These are phyloP conservation scores for Tragelaphus buxtoni DNA, from an alignment of 2,113 vertebrate species.

Conservation along the genomic window DNA sequence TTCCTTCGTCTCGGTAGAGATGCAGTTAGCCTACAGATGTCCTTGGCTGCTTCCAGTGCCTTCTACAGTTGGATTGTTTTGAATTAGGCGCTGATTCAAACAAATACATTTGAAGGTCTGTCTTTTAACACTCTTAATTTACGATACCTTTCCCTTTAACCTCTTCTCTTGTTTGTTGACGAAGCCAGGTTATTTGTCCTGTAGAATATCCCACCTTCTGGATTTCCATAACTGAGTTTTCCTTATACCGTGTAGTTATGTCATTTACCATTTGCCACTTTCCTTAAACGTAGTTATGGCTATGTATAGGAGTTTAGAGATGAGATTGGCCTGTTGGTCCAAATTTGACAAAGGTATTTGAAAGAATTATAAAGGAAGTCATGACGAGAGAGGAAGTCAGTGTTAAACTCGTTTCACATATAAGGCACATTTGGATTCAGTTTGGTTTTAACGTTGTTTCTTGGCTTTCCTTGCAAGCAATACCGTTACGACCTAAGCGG, in stretches of 20 bases:
- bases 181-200: neutral
- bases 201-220: neutral
- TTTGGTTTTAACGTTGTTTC: neutral
- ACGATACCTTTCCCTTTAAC: neutral
- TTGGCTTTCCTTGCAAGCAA: neutral
- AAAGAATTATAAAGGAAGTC: neutral
- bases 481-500: conserved; percentile 14
- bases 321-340: neutral
- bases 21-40: neutral
- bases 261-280: neutral
- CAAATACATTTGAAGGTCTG: neutral
- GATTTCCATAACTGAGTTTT: neutral
- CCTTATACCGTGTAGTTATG: neutral
- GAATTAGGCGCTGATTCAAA: neutral
- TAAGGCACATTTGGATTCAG: neutral
- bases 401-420: neutral
- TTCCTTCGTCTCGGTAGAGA: neutral
- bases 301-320: neutral
- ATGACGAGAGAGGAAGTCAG: neutral
- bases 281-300: neutral
- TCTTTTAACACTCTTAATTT: neutral
- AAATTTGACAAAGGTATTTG: neutral
- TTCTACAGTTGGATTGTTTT: neutral
- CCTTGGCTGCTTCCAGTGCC: neutral
- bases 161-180: neutral